phyloP scores from a whole-genome alignment of 92 coral and sea anemone species.

The Scolanthus callimorphus region DNA sequence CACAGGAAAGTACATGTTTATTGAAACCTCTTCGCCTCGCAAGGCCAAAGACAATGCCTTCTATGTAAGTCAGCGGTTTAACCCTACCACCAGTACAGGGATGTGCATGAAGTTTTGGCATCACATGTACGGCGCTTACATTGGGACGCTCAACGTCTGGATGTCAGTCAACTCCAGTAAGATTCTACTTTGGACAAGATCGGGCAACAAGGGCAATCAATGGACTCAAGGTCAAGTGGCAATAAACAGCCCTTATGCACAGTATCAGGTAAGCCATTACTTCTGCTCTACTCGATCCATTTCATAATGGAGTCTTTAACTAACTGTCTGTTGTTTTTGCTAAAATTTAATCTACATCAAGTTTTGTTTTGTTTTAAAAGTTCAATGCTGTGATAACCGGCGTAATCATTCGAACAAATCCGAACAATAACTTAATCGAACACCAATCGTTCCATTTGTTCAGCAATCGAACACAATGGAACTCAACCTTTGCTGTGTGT shows the following conservation, averaged over 20 bases:
- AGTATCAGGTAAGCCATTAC: slow-evolving; percentile 48
- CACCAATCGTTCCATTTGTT: too few relatives aligned
- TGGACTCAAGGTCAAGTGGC: slow-evolving; percentile 73
- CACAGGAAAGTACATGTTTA: slow-evolving; percentile 76
- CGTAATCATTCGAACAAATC: too few relatives aligned
- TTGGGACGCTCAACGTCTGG: slow-evolving; percentile 72
- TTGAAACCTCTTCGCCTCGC: slow-evolving; percentile 79
- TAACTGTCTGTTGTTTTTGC: too few relatives aligned
- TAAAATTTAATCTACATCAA: too few relatives aligned
- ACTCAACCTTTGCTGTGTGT: too few relatives aligned
- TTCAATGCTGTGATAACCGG: too few relatives aligned
- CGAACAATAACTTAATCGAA: too few relatives aligned
- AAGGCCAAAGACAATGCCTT: slow-evolving; percentile 69
- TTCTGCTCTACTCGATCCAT: too few relatives aligned
- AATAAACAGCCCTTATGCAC: slow-evolving; percentile 40
- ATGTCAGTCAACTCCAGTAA: slow-evolving; percentile 49
- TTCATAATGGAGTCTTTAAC: too few relatives aligned
- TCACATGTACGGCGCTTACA: slow-evolving; percentile 75
- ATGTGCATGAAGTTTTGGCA: slow-evolving; percentile 79
- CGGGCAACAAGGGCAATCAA: slow-evolving; percentile 56
- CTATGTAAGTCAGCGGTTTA: slow-evolving; percentile 58
- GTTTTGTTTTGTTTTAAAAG: too few relatives aligned
- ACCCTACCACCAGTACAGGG: slow-evolving; percentile 59
- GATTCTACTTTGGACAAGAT: slow-evolving; percentile 54
- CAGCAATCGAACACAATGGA: too few relatives aligned